Conservation (phyloP, 2,113 vertebrate genomes). For the Vombatus ursinus region DNA sequence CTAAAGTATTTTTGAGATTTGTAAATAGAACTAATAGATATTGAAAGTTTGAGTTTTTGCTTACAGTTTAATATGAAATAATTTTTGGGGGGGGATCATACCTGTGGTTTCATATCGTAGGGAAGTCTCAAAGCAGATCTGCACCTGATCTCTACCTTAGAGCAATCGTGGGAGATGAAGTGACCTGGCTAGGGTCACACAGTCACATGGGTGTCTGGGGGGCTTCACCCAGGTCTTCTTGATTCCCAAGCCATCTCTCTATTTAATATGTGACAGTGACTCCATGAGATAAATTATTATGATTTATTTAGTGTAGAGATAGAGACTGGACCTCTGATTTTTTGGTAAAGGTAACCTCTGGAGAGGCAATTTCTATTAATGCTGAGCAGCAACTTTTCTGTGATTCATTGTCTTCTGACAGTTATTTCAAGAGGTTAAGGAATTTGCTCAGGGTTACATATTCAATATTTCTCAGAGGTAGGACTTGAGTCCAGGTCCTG, state of each 20-base stretch:
- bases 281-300: not conserved
- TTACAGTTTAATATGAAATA: not conserved
- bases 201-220: not conserved
- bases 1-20: not conserved
- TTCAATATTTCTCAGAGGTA: not conserved
- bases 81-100: not conserved
- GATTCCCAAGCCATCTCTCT: not conserved
- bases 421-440: not conserved
- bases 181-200: not conserved
- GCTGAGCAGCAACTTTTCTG: not conserved
- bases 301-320: not conserved
- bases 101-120: not conserved
- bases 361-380: not conserved
- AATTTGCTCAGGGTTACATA: not conserved
- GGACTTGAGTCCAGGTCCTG: not conserved
- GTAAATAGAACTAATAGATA: not conserved
- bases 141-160: not conserved
- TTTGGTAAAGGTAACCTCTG: not conserved
- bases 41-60: not conserved
- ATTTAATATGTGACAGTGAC: not conserved
- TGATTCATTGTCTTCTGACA: not conserved
- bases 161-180: not conserved
- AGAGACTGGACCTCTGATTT: not conserved
- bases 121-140: not conserved
- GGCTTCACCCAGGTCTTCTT: not conserved